These are phyloP conservation scores for Gonioctena quinquepunctata DNA, from an alignment of 1,140 invertebrate species.

Conservation along the genomic window DNA sequence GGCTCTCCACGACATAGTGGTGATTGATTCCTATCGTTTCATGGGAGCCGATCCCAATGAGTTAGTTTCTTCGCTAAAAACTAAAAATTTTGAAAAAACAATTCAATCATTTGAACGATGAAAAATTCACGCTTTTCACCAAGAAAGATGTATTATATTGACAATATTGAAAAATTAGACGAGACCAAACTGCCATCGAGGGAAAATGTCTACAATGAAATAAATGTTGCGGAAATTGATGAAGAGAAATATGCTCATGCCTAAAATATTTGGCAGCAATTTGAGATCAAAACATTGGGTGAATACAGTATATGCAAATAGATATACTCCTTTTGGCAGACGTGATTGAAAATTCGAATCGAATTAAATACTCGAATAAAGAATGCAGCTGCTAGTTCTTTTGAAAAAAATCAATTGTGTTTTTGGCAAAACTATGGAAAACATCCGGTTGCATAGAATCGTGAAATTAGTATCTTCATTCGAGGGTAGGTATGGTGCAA, in stretches of 20 bases:
- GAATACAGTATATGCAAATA: conserved; percentile 56
- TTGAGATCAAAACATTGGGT: conserved; percentile 50
- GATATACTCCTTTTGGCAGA: conserved; percentile 55
- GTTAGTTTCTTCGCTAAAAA: conserved; percentile 22
- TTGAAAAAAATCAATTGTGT: neutral
- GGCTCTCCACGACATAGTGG: too few relatives aligned
- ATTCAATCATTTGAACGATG: conserved; percentile 8
- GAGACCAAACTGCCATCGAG: conserved; percentile 44
- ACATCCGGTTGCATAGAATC: neutral
- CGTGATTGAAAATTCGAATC: conserved; percentile 55
- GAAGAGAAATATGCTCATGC: conserved; percentile 55
- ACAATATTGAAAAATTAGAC: conserved; percentile 43
- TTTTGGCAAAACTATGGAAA: neutral
- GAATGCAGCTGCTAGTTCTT: neutral
- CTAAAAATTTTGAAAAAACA: conserved; percentile 2
- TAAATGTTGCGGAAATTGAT: conserved; percentile 41
- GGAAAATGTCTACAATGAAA: conserved; percentile 49
- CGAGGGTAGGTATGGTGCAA: neutral
- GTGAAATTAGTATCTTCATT: neutral
- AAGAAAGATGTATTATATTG: conserved; percentile 50
- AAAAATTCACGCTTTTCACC: conserved; percentile 40
- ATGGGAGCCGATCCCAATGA: conserved; percentile 26
- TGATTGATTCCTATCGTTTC: conserved; percentile 37
- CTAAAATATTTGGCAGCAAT: conserved; percentile 54
- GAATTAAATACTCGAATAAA: neutral